Evolutionary conservation across 2,797 vertebrate species (phyloP).

Genomic region (Coregonus ussuriensis): DNA sequence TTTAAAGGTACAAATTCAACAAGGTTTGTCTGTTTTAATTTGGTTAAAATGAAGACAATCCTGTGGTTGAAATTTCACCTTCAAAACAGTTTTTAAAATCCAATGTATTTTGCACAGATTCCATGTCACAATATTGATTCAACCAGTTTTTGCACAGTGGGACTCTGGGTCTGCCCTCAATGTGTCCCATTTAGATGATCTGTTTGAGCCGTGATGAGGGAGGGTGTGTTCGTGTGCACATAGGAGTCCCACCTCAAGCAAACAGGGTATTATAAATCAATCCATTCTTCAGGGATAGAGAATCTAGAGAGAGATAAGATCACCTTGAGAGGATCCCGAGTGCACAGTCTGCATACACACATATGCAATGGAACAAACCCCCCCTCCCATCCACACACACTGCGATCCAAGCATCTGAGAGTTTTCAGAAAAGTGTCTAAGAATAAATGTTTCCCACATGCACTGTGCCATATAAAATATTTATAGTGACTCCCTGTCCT

Average conservation of each 20-base stretch:
- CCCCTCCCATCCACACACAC: not conserved
- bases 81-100: too few species aligned
- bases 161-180: not conserved
- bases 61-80: too few species aligned
- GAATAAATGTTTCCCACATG: constrained; percentile 80
- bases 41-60: too few species aligned
- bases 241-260: not conserved
- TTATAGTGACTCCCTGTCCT: constrained; percentile 76
- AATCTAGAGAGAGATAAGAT: constrained; percentile 19
- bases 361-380: not conserved
- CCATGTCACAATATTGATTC: too few species aligned
- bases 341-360: not conserved
- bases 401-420: constrained; percentile 32
- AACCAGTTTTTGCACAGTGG: too few species aligned
- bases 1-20: too few species aligned
- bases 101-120: too few species aligned
- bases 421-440: constrained; percentile 63
- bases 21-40: too few species aligned
- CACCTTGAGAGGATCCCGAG: constrained; percentile 31
- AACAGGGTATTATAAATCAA: constrained; percentile 11
- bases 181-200: not conserved
- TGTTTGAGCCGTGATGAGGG: not conserved
- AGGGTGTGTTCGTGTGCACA: not conserved
- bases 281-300: constrained; percentile 13
- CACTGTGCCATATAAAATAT: constrained; percentile 83